Evolutionary conservation across 2,888 invertebrate genomes (phyloP).

Genomic region (Dasypogon diadema): DNA sequence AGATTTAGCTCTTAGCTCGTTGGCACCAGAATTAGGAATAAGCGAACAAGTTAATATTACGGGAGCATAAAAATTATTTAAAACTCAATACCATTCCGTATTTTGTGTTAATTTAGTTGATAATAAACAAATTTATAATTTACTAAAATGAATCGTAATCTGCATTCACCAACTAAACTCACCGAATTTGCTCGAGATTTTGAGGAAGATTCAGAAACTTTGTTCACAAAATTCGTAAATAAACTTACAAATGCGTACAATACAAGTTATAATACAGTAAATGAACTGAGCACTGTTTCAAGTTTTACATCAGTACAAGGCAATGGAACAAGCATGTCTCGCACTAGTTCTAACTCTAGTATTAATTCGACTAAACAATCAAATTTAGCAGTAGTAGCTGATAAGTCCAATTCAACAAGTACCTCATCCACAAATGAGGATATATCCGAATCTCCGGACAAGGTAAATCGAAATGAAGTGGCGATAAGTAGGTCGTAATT

Average conservation of each 20-base stretch:
- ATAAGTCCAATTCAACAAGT: constrained; percentile 46
- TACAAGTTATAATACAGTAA: constrained; percentile 67
- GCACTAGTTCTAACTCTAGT: constrained; percentile 56
- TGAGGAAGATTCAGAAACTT: constrained; percentile 67
- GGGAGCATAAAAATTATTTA: constrained; percentile 61
- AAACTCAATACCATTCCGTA: constrained; percentile 21
- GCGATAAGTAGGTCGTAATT: background rate
- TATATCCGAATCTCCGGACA: constrained; percentile 61
- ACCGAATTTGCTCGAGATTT: constrained; percentile 79
- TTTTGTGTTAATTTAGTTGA: background rate
- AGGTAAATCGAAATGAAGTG: constrained; percentile 52
- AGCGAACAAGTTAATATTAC: constrained; percentile 66
- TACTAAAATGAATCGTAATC: constrained; percentile 71
- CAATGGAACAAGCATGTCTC: constrained; percentile 14
- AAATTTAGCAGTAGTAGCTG: background rate
- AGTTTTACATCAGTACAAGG: background rate
- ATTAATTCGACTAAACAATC: constrained; percentile 37
- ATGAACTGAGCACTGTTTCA: constrained; percentile 62
- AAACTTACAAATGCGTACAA: constrained; percentile 68
- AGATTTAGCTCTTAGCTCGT: constrained; percentile 72
- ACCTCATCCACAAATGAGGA: constrained; percentile 59
- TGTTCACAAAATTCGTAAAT: constrained; percentile 67
- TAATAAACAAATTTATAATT: constrained; percentile 57
- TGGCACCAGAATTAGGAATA: constrained; percentile 66
- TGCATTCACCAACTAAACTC: constrained; percentile 76